phyloP scores from a whole-genome alignment of 2,888 invertebrate genomes.

The Epinotia nisella region DNA sequence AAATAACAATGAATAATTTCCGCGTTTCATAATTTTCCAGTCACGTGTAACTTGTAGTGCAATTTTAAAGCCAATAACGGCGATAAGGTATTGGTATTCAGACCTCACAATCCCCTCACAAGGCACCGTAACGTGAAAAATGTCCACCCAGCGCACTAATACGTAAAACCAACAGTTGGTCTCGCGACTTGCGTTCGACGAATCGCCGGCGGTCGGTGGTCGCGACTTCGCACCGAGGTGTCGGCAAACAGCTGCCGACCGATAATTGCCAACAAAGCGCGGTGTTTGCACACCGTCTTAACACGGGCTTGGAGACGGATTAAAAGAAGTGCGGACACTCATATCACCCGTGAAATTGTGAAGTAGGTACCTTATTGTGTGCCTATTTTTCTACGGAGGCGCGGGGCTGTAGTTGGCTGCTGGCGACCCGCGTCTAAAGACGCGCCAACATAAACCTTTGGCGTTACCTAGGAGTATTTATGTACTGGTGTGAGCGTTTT shows the following conservation, averaged over 20 bases:
- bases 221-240: conserved; percentile 82
- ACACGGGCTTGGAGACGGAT: conserved; percentile 51
- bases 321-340: conserved; percentile 24
- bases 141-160: conserved; percentile 64
- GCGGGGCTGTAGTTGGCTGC: no score
- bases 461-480: no score
- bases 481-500: no score
- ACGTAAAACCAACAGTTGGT: conserved; percentile 58
- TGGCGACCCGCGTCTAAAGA: no score
- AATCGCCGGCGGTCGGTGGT: conserved; percentile 79
- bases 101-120: conserved; percentile 46
- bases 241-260: conserved; percentile 75
- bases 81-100: conserved; percentile 7
- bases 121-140: conserved; percentile 63
- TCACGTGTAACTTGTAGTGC: background rate
- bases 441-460: no score
- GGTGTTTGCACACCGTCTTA: conserved; percentile 72
- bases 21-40: background rate
- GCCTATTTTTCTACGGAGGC: no score
- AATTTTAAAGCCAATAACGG: conserved; percentile 3
- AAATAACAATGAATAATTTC: no score
- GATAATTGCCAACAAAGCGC: conserved; percentile 81
- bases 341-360: no score
- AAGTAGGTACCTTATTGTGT: no score
- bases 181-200: conserved; percentile 70